Base-by-base conservation (phyloP, 2,888 invertebrate genomes). In the Galeopsomyia nigrocyanea region DNA sequence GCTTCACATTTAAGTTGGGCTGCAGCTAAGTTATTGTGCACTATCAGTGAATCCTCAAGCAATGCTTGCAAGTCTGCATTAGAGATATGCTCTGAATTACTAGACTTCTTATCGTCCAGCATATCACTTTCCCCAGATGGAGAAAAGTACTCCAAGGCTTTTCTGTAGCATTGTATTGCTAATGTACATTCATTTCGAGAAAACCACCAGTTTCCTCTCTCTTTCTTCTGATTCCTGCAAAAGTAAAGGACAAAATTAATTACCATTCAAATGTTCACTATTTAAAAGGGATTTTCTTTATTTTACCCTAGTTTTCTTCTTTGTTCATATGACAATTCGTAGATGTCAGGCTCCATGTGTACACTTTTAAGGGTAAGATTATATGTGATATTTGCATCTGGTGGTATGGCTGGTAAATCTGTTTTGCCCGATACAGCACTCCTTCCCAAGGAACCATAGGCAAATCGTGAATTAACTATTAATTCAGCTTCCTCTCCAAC, bases 181-280 rank as follows among this genome's bases (percentile, higher is more conserved):
- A 93, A 88, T 47, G 91, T 91, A 67, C 92, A 91, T 81, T 97
- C 97, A 26, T 92, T 92, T 61, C 97, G 91, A 22, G 91, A 90
- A 84, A 95, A 97, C 93, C 95, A 95, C 90, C 94, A 95, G 86
- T 97, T 97, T 7, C 97, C 98, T 68, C 95, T 90, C 80, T 94
- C 93, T 74, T 95, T 91, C 83, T 95, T 95, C 73, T 89, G 88
- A 79, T 92, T 91, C 16, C 94, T 93, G 79, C 31, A 77, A 68
- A 26, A 67, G 26, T 31, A 10, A 26, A 14, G 19, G 39, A 39
- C 10, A 39, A 39, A 39, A 39, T 39, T 10, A 39, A 39, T 26
- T 26, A 26, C 5, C 39, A 10, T 7, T 39, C 14, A 47, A 70
- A 65, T 21, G 56, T 19, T 49, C 31, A 71, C 55, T 17, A 26